Evolutionary conservation across 2,888 invertebrate species (phyloP).

Genomic region (Netelia inedita): DNA sequence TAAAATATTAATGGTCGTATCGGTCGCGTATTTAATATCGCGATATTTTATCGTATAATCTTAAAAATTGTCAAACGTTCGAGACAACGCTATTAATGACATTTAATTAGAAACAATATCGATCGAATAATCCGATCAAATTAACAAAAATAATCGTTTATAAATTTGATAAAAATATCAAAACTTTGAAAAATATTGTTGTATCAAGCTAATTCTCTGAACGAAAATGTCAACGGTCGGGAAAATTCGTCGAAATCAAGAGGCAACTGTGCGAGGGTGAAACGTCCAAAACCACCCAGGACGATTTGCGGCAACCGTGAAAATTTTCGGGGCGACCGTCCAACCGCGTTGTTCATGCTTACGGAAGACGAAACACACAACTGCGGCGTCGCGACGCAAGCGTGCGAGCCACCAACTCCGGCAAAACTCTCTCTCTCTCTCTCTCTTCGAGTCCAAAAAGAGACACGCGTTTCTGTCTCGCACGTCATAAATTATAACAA

Average conservation of each 20-base stretch:
- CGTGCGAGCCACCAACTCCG: constrained; percentile 56
- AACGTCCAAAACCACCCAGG: constrained; percentile 49
- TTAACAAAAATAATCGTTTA: too few species aligned
- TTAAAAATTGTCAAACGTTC: too few species aligned
- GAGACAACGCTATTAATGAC: too few species aligned
- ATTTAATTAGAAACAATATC: too few species aligned
- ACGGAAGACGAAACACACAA: background rate
- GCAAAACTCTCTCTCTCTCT: background rate
- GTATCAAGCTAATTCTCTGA: background rate
- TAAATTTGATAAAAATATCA: too few species aligned
- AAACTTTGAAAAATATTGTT: too few species aligned
- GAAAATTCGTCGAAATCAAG: background rate
- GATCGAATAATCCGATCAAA: too few species aligned
- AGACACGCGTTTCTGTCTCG: constrained; percentile 57
- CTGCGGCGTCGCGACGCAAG: constrained; percentile 58
- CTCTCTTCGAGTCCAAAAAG: background rate
- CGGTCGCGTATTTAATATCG: too few species aligned
- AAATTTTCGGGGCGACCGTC: constrained; percentile 72
- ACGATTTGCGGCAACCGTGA: constrained; percentile 76
- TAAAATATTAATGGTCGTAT: constrained; percentile 5
- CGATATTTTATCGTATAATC: too few species aligned
- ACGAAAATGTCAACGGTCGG: background rate
- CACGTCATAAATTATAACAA: constrained; percentile 70
- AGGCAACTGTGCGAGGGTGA: background rate
- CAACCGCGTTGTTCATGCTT: constrained; percentile 29